A percentile compares a stretch with the other conserved stretches of the same genome.
These are phyloP conservation scores for Tetramorium parvispinum DNA, from an alignment of 1,140 invertebrate genomes.

Conservation along the genomic window DNA sequence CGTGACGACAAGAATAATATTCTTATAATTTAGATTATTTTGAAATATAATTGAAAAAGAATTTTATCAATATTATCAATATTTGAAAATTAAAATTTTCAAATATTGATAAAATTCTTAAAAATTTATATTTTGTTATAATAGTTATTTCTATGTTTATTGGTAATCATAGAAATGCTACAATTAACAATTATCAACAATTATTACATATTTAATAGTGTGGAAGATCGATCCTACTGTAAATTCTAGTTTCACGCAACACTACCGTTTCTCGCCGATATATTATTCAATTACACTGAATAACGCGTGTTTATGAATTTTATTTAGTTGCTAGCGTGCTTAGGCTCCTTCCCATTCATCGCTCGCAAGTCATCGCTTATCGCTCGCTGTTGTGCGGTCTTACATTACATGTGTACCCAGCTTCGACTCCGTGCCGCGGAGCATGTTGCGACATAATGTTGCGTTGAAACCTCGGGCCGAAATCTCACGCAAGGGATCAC, in stretches of 20 bases:
- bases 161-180: background rate
- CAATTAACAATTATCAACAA: background rate
- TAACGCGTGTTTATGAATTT: conserved; percentile 2
- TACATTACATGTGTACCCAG: conserved; percentile 41
- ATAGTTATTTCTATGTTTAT: background rate
- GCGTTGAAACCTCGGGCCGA: conserved; percentile 27
- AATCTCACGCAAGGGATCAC: conserved; percentile 79
- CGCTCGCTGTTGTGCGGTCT: conserved; percentile 30
- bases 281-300: conserved; percentile 26
- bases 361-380: conserved; percentile 10
- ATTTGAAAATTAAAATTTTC: background rate
- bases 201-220: background rate
- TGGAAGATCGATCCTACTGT: background rate
- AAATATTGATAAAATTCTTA: background rate
- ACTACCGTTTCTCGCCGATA: background rate
- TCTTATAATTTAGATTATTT: background rate
- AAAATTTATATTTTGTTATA: background rate
- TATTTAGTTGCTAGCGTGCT: conserved; percentile 9
- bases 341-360: background rate
- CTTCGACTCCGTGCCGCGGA: conserved; percentile 14
- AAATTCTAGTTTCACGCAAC: background rate
- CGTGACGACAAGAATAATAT: background rate
- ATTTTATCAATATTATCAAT: too few species aligned
- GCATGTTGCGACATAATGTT: conserved; percentile 55
- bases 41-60: background rate